Conservation (phyloP, 2,113 vertebrate genomes). For the Kryptolebias marmoratus region DNA sequence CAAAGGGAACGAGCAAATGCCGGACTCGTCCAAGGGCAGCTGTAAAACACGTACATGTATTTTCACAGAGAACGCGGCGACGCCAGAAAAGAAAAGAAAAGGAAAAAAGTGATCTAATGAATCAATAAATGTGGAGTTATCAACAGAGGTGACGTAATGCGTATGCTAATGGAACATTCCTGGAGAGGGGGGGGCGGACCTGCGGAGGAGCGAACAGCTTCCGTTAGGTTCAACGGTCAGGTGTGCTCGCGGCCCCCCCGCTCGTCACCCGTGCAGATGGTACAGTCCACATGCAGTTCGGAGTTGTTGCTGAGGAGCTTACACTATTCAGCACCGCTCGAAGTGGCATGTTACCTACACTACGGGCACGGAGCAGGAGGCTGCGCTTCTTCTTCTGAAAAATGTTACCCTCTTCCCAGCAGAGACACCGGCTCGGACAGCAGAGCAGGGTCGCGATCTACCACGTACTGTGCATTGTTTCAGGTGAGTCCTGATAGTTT, state of each 20-base stretch:
- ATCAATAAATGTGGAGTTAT: slow-evolving; percentile 68
- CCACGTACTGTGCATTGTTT: slow-evolving; percentile 63
- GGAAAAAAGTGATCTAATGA: slow-evolving; percentile 41
- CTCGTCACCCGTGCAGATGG: slow-evolving; percentile 58
- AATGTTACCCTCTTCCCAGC: slow-evolving; percentile 60
- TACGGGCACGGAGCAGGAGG: slow-evolving; percentile 18
- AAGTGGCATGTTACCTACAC: slow-evolving; percentile 41
- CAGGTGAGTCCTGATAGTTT: slow-evolving; percentile 70
- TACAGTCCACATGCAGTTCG: slow-evolving; percentile 78
- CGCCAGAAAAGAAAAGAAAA: slow-evolving; percentile 10
- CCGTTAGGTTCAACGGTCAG: slow-evolving; percentile 32
- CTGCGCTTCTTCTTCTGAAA: slow-evolving; percentile 37
- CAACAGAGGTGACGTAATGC: slow-evolving; percentile 79
- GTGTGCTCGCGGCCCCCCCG: slow-evolving; percentile 55
- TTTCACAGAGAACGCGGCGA: not conserved
- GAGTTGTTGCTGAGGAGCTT: slow-evolving; percentile 84
- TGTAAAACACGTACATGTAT: not conserved
- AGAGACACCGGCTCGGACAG: slow-evolving; percentile 56
- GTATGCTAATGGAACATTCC: slow-evolving; percentile 58
- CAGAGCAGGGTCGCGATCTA: slow-evolving; percentile 42
- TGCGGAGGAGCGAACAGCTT: slow-evolving; percentile 8
- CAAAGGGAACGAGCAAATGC: not conserved
- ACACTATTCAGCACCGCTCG: slow-evolving; percentile 63
- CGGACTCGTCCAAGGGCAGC: not conserved
- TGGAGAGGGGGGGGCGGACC: slow-evolving; percentile 25